Percentiles rank a stretch among this genome's conserved stretches.
Conservation (phyloP, 2,113 vertebrate species). For the Xyliphius kryptos region DNA sequence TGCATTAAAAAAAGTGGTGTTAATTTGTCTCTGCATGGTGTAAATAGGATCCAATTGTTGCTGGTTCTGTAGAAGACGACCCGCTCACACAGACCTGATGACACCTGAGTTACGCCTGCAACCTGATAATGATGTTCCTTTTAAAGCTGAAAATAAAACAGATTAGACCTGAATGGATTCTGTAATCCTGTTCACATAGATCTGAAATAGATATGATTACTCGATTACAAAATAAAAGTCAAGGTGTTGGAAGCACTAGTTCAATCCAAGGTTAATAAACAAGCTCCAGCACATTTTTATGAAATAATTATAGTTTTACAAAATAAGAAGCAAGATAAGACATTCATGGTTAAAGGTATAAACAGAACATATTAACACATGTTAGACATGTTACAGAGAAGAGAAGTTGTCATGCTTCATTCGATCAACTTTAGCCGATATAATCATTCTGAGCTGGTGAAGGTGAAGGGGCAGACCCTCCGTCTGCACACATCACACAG, state of each 20-base stretch:
- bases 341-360: too few relatives aligned
- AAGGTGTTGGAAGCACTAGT: conserved; percentile 17
- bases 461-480: too few relatives aligned
- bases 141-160: conserved; percentile 30
- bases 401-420: too few relatives aligned
- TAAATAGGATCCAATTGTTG: conserved; percentile 21
- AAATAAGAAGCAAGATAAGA: too few relatives aligned
- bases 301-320: too few relatives aligned
- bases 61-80: conserved; percentile 33
- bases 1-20: conserved; percentile 37
- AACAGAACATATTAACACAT: too few relatives aligned
- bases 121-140: conserved; percentile 36
- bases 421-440: too few relatives aligned
- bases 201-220: conserved; percentile 33
- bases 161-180: conserved; percentile 13
- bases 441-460: too few relatives aligned
- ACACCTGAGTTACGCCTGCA: conserved; percentile 34
- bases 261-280: too few relatives aligned
- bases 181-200: conserved; percentile 24
- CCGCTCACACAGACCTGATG: conserved; percentile 39
- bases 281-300: too few relatives aligned
- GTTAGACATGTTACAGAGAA: too few relatives aligned
- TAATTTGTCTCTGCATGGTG: conserved; percentile 29
- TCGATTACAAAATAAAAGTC: conserved; percentile 6
- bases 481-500: too few relatives aligned